Evolutionary conservation across 1,140 invertebrate species (phyloP), one percentile per base, ranked within the genome.

Genomic region (Cecropterus lyciades): DNA sequence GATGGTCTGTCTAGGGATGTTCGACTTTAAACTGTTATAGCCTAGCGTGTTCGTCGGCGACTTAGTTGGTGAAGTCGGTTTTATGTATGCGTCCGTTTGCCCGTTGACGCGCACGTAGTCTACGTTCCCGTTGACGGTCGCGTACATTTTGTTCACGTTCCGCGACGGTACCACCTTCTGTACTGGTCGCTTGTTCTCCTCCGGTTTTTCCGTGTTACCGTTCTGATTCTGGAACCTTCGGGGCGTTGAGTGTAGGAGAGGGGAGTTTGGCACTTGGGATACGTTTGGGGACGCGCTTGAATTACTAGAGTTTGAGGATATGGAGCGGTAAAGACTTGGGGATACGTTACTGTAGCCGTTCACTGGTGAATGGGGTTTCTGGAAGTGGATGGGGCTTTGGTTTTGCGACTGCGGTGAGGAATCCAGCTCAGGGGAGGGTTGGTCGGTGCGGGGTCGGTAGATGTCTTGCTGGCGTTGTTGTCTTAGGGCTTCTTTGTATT

Each of bases 401-500:
- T 80, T 83, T 20, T 84, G 85, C 17, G 84, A 85, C 33, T 87
- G 82, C 3, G 87, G 87, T 20, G 79, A 79, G 46, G 87, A 81
- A 62, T 92, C 91, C 30, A 91, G 73, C 4, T 92, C 91, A 0
- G 91, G 89, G 14, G 92, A 92, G 24, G 90, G 82, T 55, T 87
- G 87, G 53, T 92, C 89, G 52, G 87, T 84, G 57, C 94, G 94
- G 72, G 94, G 94, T 69, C 94, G 93, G 82, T 98, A 97, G 43
- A 97, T 94, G 77, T 97, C 96, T 86, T 96, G 95, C 20, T 95
- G 95, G 67, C 97, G 93, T 86, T 97, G 96, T 79, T 96, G 96
- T 86, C 95, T 95, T 84, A 97, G 87, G 43, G 97, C 96, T 93
- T 97, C 97, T 93, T 97, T 97, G 92, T 97, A 98, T 93, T 97